A percentile compares a stretch with the other conserved stretches of the same genome.
These are phyloP conservation scores for Echinops telfairi DNA, from an alignment of 2,113 vertebrate genomes.

Conservation along the genomic window DNA sequence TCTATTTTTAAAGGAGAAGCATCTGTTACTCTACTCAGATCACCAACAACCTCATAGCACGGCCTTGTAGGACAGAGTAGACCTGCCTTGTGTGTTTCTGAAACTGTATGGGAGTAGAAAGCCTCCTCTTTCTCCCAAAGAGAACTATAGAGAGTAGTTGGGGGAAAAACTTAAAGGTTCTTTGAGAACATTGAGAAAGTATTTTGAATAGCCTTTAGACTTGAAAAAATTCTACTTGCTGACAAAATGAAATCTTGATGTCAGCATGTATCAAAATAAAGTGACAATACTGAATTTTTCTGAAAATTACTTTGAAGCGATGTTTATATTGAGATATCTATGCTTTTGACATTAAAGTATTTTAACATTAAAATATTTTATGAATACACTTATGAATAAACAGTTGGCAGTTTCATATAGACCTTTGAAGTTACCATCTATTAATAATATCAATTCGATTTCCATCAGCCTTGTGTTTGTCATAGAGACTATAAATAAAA, in stretches of 20 bases:
- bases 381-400: conserved; percentile 26
- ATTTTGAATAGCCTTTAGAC: conserved; percentile 18
- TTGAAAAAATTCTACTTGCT: neutral
- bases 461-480: neutral
- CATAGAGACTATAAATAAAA: conserved; percentile 15
- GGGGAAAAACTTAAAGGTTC: neutral
- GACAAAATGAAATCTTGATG: neutral
- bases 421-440: neutral
- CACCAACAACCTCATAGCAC: too few relatives aligned
- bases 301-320: neutral
- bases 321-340: conserved; percentile 2
- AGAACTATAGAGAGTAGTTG: too few relatives aligned
- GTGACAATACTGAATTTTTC: neutral
- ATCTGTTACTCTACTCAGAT: too few relatives aligned
- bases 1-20: neutral
- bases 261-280: neutral
- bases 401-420: conserved; percentile 28
- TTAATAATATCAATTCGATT: conserved; percentile 48
- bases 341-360: conserved; percentile 39
- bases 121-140: too few relatives aligned
- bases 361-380: conserved; percentile 48
- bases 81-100: too few relatives aligned
- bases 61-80: too few relatives aligned
- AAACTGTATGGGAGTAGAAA: too few relatives aligned
- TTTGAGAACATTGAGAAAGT: conserved; percentile 42